phyloP scores from a whole-genome alignment of 1,140 invertebrate species.

The Macrobrachium nipponense region DNA sequence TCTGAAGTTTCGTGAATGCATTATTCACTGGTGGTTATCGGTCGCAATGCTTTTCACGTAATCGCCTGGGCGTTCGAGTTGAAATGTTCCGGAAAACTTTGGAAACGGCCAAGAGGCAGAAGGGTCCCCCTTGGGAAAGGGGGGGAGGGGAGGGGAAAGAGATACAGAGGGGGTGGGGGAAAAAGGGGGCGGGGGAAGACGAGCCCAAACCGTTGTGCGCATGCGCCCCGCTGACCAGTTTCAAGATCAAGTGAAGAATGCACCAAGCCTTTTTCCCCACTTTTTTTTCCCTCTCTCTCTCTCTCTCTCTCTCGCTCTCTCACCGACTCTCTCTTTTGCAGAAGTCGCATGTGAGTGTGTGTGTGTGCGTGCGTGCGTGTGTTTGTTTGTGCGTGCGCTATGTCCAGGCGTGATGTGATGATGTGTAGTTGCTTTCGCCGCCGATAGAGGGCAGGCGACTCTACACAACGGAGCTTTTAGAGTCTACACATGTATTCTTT shows the following conservation, averaged over 20 bases:
- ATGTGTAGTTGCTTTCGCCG: slow-evolving; percentile 16
- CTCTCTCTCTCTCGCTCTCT: not conserved
- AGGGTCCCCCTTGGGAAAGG: no score
- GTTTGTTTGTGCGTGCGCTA: no score
- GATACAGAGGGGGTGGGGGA: not conserved
- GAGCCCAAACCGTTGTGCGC: slow-evolving; percentile 31
- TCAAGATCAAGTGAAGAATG: slow-evolving; percentile 58
- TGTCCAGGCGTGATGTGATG: no score
- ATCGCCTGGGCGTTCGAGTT: no score
- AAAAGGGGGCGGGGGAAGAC: slow-evolving; percentile 2
- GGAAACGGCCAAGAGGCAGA: no score
- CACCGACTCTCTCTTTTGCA: not conserved
- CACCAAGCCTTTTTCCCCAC: slow-evolving; percentile 40
- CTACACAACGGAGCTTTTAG: not conserved
- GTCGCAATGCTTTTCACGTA: no score
- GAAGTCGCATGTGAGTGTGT: not conserved
- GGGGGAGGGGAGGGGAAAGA: no score
- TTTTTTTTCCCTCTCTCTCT: not conserved
- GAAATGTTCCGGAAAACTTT: no score
- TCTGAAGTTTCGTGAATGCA: no score
- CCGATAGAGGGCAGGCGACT: slow-evolving; percentile 47
- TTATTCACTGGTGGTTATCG: no score
- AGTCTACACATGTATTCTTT: no score
- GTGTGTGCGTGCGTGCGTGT: no score
- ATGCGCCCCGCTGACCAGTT: slow-evolving; percentile 39